Base-by-base conservation (phyloP, 2,797 vertebrate genomes). In the Phataginus tetradactyla region DNA sequence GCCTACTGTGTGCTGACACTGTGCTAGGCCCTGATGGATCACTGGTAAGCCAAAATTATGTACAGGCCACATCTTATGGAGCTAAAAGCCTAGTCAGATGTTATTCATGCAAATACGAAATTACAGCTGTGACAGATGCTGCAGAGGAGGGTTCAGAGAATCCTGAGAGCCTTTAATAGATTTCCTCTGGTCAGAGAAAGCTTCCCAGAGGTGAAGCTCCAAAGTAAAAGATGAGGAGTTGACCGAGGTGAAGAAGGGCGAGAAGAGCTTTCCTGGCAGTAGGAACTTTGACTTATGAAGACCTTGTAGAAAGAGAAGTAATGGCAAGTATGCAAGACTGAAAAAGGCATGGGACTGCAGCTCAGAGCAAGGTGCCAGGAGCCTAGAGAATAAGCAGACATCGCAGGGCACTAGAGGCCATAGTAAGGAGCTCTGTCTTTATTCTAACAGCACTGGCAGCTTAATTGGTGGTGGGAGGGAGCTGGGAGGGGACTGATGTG, bases 211-310 rank as follows among this genome's bases (percentile, higher is more conserved):
- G 80, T 83, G 32, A 32, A 45, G 57, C 74, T 90, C n/a, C 0
- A 7, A 51, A 57, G 20, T 87, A 34, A 78, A 71, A 42, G 27
- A 63, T 7, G n/a, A 39, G 53, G 74, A 63, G 55, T 71, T 92
- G 57, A 64, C 55, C 29, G 57, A 32, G 37, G 53, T 77, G 68
- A 63, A 87, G 64, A 75, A 78, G 57, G 59, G 29, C 21, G 8
- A 10, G 13, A 49, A 55, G 23, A 86, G 61, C 68, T 61, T 34
- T 96, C 13, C 51, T 71, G 74, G 20, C 23, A 68, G 61, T 88
- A 87, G 74, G 20, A 69, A 51, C 61, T 80, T 84, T 78, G 14
- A 21, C 34, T 94, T 63, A 42, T n/a, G 71, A 55, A 90, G 85
- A 32, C 49, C 68, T 34, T 34, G 5, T 79, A 37, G 61, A 23